These are phyloP conservation scores for Cricetomys ansorgei DNA, from an alignment of 2,113 vertebrate genomes.

Conservation along the genomic window DNA sequence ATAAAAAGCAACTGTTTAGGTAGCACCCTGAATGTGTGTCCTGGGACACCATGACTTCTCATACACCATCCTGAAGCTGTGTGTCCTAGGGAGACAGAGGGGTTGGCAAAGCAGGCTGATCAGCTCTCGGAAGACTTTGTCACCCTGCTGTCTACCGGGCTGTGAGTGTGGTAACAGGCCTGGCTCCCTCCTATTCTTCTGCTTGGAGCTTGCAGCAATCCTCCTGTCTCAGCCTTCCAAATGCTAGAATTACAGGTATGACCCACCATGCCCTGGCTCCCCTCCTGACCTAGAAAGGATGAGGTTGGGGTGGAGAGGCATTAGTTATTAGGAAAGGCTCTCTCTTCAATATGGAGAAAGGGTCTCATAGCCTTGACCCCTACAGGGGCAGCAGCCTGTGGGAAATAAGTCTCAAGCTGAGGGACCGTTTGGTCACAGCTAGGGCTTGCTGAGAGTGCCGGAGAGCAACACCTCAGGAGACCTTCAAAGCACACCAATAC, in stretches of 20 bases:
- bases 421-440: accelerated
- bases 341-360: neutral
- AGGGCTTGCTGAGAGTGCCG: neutral
- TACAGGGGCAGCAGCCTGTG: neutral
- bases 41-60: too few species aligned
- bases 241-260: neutral
- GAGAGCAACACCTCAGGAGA: accelerated
- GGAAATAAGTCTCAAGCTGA: neutral
- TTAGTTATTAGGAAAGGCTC: neutral
- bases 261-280: too few species aligned
- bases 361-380: neutral
- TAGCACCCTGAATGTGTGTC: neutral
- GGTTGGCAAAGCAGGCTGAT: neutral
- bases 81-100: neutral
- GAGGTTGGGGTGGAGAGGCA: neutral
- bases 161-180: neutral
- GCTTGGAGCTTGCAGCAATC: neutral
- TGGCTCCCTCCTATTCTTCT: neutral
- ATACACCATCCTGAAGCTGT: accelerated
- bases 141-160: neutral
- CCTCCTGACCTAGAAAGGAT: too few species aligned
- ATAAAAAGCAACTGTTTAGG: neutral
- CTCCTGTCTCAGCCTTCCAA: neutral
- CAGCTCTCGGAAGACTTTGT: neutral
- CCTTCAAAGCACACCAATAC: neutral